Percentiles rank a stretch among this genome's conserved stretches.
Evolutionary conservation across 1,140 invertebrate species (phyloP).

Genomic region (Hylyphantes graminicola): DNA sequence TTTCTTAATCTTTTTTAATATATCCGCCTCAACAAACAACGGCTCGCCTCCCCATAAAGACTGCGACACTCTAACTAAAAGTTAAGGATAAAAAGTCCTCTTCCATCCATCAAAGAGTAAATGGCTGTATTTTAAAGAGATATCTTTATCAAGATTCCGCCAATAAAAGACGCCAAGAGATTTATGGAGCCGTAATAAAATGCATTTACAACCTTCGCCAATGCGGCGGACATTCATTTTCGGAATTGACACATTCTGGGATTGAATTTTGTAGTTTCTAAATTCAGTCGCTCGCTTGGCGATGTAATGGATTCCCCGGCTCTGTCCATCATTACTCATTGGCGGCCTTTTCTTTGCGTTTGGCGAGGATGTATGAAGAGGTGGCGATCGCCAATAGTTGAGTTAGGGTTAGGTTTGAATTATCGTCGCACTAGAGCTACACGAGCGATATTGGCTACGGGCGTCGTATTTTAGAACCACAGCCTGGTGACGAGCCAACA

Average conservation of each 20-base stretch:
- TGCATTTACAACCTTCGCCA: slow-evolving; percentile 38
- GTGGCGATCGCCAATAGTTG: too few relatives aligned
- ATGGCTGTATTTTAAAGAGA: slow-evolving; percentile 33
- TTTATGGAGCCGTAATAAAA: slow-evolving; percentile 52
- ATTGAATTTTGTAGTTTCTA: slow-evolving; percentile 53
- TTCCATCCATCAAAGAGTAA: slow-evolving; percentile 30
- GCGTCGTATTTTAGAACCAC: too few relatives aligned
- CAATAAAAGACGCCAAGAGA: slow-evolving; percentile 45
- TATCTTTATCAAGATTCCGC: slow-evolving; percentile 26
- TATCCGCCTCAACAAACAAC: too few relatives aligned
- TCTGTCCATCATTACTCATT: slow-evolving; percentile 46
- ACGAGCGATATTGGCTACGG: too few relatives aligned
- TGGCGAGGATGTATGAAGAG: slow-evolving; percentile 35
- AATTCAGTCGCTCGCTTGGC: slow-evolving; percentile 29
- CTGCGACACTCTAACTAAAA: slow-evolving; percentile 6
- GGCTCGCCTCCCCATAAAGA: too few relatives aligned
- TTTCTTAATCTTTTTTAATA: too few relatives aligned
- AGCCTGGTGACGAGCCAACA: too few relatives aligned
- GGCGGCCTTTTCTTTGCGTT: slow-evolving; percentile 16
- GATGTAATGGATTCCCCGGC: slow-evolving; percentile 51
- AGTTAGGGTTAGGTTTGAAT: too few relatives aligned
- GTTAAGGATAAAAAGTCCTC: background rate
- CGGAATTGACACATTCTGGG: slow-evolving; percentile 43
- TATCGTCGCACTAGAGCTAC: too few relatives aligned
- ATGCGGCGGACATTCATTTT: slow-evolving; percentile 45